Percentiles rank a stretch among this genome's conserved stretches.
Conservation (phyloP, 2,888 invertebrate species). For the Clanis bilineata region DNA sequence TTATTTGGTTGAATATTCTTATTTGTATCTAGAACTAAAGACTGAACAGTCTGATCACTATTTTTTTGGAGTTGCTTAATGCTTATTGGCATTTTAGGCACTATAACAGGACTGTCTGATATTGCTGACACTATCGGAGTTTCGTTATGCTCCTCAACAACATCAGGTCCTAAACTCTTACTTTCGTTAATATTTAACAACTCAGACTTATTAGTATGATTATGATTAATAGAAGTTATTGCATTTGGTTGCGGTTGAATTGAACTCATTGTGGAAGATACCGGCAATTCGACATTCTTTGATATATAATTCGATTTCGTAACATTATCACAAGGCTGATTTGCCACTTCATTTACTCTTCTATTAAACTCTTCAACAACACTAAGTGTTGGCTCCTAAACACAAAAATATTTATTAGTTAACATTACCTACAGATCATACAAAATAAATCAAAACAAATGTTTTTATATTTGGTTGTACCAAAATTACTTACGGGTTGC, state of each 20-base stretch:
- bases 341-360: constrained; percentile 70
- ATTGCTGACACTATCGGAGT: constrained; percentile 88
- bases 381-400: constrained; percentile 61
- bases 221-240: constrained; percentile 71
- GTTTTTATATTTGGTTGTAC: neutral
- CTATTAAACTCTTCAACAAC: constrained; percentile 75
- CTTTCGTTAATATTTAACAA: constrained; percentile 68
- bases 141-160: constrained; percentile 61
- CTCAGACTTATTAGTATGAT: constrained; percentile 58
- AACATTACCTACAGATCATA: constrained; percentile 4
- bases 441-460: neutral
- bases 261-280: constrained; percentile 50
- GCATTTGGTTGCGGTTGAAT: constrained; percentile 66
- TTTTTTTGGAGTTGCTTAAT: constrained; percentile 66
- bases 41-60: constrained; percentile 67
- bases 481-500: constrained; percentile 65
- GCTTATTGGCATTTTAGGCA: constrained; percentile 78
- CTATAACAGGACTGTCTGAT: constrained; percentile 86
- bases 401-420: constrained; percentile 21
- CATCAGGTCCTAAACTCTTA: constrained; percentile 66
- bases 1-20: constrained; percentile 60
- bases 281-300: constrained; percentile 55
- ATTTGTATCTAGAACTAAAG: constrained; percentile 65
- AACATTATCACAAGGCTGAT: constrained; percentile 63
- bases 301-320: constrained; percentile 54